These are phyloP conservation scores for Acomys russatus DNA, from an alignment of 2,797 vertebrate species.

Conservation along the genomic window DNA sequence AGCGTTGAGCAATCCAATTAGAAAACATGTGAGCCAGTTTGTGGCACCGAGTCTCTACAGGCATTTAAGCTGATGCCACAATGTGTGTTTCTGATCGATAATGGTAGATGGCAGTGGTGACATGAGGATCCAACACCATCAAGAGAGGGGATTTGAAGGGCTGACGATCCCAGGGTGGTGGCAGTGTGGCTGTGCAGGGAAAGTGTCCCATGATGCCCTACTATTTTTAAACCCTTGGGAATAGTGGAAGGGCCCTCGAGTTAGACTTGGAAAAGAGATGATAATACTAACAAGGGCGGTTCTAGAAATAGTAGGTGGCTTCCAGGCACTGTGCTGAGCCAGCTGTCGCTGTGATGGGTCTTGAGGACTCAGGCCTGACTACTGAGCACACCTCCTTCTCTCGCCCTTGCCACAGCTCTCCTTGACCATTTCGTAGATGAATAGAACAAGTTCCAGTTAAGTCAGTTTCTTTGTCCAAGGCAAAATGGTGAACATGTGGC, in stretches of 20 bases:
- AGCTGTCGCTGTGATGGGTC: not conserved
- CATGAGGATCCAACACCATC: not conserved
- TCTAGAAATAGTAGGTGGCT: not conserved
- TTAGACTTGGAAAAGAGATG: not conserved
- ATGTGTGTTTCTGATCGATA: not conserved
- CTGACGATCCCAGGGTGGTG: rapidly evolving
- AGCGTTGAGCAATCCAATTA: not conserved
- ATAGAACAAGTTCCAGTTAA: not conserved
- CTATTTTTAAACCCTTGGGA: not conserved
- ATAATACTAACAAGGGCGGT: not conserved
- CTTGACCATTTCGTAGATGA: not conserved
- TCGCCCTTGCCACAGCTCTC: not conserved
- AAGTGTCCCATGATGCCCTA: not conserved
- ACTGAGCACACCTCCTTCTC: not conserved
- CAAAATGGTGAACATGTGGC: not conserved
- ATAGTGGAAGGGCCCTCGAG: not conserved
- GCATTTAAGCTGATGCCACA: not conserved
- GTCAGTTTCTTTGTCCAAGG: not conserved
- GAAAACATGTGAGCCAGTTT: not conserved
- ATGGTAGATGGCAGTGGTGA: rapidly evolving
- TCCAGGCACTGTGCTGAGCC: too few species aligned
- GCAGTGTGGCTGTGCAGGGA: not conserved
- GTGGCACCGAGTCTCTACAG: not conserved
- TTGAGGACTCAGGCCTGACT: not conserved
- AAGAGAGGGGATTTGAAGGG: not conserved